These are phyloP conservation scores for Nicator chloris DNA, from an alignment of 2,113 vertebrate genomes.

Conservation along the genomic window DNA sequence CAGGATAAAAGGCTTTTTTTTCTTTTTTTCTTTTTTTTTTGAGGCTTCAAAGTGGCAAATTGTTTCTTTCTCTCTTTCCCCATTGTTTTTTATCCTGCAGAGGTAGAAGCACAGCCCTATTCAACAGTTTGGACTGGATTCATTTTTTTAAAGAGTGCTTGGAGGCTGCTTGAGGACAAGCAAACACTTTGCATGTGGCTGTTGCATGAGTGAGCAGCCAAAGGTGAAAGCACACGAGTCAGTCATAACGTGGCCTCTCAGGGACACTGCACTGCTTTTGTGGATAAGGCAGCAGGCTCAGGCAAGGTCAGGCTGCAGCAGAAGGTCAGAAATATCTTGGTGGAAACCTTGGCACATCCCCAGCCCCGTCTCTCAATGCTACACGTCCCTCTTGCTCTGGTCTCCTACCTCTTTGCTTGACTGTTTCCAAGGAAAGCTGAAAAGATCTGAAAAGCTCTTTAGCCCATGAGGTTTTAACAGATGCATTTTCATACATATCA, in stretches of 20 bases:
- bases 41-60: slow-evolving; percentile 4
- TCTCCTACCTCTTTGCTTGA: neutral
- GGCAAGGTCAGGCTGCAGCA: neutral
- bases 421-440: neutral
- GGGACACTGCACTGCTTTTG: neutral
- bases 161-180: neutral
- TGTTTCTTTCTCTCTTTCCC: neutral
- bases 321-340: neutral
- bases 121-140: neutral
- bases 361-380: neutral
- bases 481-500: neutral
- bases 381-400: neutral
- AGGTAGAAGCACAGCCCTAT: neutral
- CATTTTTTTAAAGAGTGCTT: neutral
- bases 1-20: neutral
- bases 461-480: neutral
- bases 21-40: neutral
- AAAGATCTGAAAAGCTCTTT: neutral
- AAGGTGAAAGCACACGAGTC: neutral
- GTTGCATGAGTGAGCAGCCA: neutral
- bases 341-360: neutral
- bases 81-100: neutral
- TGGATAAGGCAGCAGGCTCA: neutral
- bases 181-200: neutral
- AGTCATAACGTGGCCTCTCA: neutral